Conservation (phyloP, 23 tunicate species). For the Halocynthia aurantium region DNA sequence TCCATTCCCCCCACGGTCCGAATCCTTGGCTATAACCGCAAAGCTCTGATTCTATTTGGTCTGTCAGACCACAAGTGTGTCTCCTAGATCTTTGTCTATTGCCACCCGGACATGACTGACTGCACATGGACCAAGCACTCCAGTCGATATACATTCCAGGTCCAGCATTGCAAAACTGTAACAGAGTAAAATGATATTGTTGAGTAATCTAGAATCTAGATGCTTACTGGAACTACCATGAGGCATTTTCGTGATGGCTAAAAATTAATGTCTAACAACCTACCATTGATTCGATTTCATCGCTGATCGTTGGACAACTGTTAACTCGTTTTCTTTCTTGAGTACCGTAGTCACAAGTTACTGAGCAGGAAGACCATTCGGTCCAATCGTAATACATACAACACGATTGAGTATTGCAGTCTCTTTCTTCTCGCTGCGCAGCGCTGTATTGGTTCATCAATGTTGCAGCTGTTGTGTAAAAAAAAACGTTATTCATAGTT, state of each 20-base stretch:
- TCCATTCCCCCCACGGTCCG: constrained; percentile 57
- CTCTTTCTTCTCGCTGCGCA: constrained; percentile 20
- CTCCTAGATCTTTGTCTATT: constrained; percentile 19
- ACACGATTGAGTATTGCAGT: constrained; percentile 60
- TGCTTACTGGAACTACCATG: neutral
- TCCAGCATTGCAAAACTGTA: constrained; percentile 27
- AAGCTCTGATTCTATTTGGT: neutral
- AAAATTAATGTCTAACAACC: neutral
- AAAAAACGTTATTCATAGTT: too few relatives aligned
- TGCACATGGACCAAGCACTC: constrained; percentile 44
- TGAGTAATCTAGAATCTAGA: neutral
- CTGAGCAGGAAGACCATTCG: constrained; percentile 76
- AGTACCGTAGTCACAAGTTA: constrained; percentile 63
- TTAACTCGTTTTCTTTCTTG: constrained; percentile 26
- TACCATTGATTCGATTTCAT: constrained; percentile 21
- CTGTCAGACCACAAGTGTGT: constrained; percentile 36
- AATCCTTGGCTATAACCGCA: constrained; percentile 78
- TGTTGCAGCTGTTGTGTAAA: neutral
- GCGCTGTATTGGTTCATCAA: neutral
- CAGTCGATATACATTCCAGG: constrained; percentile 30
- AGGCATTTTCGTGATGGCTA: neutral
- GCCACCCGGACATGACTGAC: constrained; percentile 58
- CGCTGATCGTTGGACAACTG: constrained; percentile 32
- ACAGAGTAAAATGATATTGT: neutral
- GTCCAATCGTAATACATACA: constrained; percentile 60